phyloP scores from a whole-genome alignment of 37 sponge, comb jelly and placozoan genomes.

The Dysidea cf. avara region DNA sequence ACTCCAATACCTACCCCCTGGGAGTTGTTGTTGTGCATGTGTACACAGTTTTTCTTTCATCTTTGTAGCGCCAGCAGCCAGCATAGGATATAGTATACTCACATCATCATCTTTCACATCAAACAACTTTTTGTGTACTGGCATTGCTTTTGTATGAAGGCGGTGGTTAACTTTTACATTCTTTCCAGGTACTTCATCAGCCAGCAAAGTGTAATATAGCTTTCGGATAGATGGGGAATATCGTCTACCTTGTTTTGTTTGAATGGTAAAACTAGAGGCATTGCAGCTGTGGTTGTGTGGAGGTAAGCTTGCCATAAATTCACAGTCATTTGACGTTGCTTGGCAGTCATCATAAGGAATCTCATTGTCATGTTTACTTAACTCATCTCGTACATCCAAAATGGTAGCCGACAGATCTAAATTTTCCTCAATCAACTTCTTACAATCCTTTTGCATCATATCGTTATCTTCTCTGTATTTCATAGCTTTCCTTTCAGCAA shows the following conservation, averaged over 20 bases:
- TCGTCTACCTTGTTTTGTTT: neutral
- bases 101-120: neutral
- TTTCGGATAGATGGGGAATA: conserved; percentile 10
- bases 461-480: neutral
- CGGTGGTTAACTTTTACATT: conserved; percentile 27
- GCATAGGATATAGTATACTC: neutral
- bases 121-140: conserved; percentile 21
- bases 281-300: too few species aligned
- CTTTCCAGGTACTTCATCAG: neutral
- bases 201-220: conserved; percentile 22
- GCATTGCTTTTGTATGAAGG: neutral
- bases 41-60: conserved; percentile 35
- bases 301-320: too few species aligned
- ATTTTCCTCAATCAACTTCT: neutral
- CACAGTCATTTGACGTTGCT: too few species aligned
- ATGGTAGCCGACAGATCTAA: too few species aligned
- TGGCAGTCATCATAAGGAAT: too few species aligned
- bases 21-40: conserved; percentile 47
- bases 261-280: neutral
- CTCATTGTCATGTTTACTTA: too few species aligned
- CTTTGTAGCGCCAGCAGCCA: conserved; percentile 25
- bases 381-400: too few species aligned
- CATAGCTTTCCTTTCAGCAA: neutral
- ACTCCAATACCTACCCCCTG: conserved; percentile 53
- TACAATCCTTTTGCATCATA: neutral